Conservation (phyloP, 2,797 vertebrate genomes). For the Phrynocephalus vlangalii region DNA sequence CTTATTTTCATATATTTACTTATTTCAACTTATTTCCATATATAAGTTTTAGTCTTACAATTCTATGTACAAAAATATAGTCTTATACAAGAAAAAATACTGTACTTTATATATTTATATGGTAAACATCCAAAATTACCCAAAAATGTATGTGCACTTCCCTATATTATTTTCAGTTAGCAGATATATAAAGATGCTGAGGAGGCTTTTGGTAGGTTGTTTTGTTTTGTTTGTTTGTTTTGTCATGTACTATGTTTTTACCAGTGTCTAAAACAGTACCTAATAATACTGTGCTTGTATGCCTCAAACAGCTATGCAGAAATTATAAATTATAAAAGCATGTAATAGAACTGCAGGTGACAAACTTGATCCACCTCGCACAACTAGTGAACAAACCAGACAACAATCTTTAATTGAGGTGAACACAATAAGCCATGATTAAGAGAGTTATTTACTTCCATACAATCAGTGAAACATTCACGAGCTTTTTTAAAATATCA, state of each 20-base stretch:
- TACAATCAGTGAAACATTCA: background rate
- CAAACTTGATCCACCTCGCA: background rate
- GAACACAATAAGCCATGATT: background rate
- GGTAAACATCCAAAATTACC: no score
- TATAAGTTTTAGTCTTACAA: no score
- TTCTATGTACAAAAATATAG: no score
- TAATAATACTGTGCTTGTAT: background rate
- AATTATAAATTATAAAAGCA: background rate
- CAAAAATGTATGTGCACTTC: background rate
- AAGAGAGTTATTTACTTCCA: background rate
- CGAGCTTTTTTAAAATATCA: background rate
- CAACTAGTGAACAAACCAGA: background rate
- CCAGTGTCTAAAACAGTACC: background rate
- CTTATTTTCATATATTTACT: no score
- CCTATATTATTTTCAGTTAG: background rate
- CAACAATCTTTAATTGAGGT: background rate
- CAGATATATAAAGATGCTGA: background rate
- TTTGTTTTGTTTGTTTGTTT: no score
- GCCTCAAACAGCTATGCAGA: background rate
- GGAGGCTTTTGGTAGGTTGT: no score
- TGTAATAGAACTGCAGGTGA: background rate
- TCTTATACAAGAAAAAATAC: no score
- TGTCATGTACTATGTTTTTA: background rate
- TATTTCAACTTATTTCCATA: no score
- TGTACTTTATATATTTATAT: no score